Evolutionary conservation across 2,113 vertebrate species (phyloP), one percentile per base, ranked within the genome.

Genomic region (Microcebus murinus): DNA sequence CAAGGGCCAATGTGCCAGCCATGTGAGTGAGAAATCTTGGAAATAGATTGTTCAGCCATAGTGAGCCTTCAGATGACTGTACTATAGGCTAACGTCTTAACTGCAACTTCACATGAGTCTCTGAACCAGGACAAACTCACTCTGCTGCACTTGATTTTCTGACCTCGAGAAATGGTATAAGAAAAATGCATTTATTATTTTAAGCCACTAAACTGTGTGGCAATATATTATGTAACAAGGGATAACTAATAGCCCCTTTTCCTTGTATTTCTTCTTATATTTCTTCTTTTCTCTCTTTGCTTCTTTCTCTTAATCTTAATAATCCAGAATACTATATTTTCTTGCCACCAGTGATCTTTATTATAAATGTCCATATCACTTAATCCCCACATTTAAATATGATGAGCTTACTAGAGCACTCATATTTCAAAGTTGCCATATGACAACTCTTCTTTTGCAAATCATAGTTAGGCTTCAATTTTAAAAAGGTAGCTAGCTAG

Each of bases 111-210:
- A 11, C 27, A 8, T 70, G 4, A 52, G 4, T 15, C 23, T 13
- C 20, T 1, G 4, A n/a, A 61, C 3, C 25, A 52, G 31, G 27
- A 59, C 0, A 29, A 20, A 23, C 4, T 6, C 21, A 18, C 1
- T 84, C 52, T 12, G 2, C 23, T 42, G 29, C 15, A 42, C 27
- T 6, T 15, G 7, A 50, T 45, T 42, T 77, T 80, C 63, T 79
- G 42, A 42, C 8, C 12, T 57, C 52, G 15, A n/a, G 48, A 83
- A 83, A 70, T 2, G 34, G 68, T 45, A 79, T 36, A 23, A 92
- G 14, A 50, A 61, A 73, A 57, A 36, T 3, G 65, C 15, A 34
- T 11, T 18, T 73, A 36, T 67, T 67, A 48, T 65, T 68, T 61
- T 85, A 63, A 79, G 20, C 12, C 17, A 87, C 13, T 55, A 81